Evolutionary conservation across 2,113 vertebrate genomes (phyloP), one percentile per base, ranked within the genome.

Genomic region (Erinaceus europaeus): DNA sequence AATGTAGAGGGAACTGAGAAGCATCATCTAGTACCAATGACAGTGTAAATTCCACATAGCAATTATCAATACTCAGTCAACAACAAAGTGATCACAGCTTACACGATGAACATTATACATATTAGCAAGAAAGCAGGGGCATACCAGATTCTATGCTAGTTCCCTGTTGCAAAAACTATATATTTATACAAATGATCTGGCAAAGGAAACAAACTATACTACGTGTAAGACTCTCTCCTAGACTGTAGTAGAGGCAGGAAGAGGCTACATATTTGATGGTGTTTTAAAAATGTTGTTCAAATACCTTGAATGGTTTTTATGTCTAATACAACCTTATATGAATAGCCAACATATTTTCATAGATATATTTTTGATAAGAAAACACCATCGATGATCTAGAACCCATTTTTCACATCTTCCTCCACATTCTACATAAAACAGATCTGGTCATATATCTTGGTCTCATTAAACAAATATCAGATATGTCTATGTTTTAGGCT

Each of bases 281-380:
- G 3, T 57, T 81, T 44, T 23, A 6, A 20, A 62, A 53, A 59
- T 46, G 4, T 46, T 18, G 46, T 62, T 87, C 62, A 86, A 72
- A 44, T 72, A 61, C 9, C 23, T 84, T 48, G 27, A 83, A 79
- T 75, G 50, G 3, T 34, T 88, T 90, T 80, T 79, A 83, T 75
- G 32, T 80, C 64, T 62, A 79, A 34, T 18, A 40, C 5, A 74
- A 57, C 29, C 48, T 62, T 85, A 69, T 40, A 12, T 38, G 36
- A 62, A 25, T 23, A 64, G 4, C 17, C 40, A 52, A 48, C 2
- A 32, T 14, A 46, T 34, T 65, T 82, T 89, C 57, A 55, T 13
- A n/a, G 52, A 21, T 5, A 48, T 11, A 32, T 36, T 50, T 71
- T 69, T 53, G 27, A 59, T 48, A 27, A 32, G 42, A 89, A 36